Base-by-base conservation (phyloP, 2,113 vertebrate species). In the Tautogolabrus adspersus region DNA sequence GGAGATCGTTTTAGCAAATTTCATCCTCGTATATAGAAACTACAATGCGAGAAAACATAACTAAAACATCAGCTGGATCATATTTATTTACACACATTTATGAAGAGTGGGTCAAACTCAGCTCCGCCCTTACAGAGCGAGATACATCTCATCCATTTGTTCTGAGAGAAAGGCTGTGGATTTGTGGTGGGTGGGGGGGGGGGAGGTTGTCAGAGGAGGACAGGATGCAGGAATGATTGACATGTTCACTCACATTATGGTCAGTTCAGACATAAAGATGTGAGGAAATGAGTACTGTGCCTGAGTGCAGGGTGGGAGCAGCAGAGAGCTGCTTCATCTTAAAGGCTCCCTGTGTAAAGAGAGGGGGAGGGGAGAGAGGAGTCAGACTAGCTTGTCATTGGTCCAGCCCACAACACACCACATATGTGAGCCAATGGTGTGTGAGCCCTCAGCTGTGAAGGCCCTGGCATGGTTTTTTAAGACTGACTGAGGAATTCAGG, bases 401-500 rank as follows among this genome's bases (percentile, higher is more conserved):
- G 94, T 87, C 89, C 62, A 88, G 51, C 84, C 88, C 67, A 84
- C 83, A 95, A 94, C 94, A 95, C 93, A 95, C 94, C 94, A 95
- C 91, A 68, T 2, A 4, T 0, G 9, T 34, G 3, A 81, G 67
- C 94, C 94, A 95, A 95, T 94, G 66, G 76, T 42, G 63, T 6
- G 0, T 5, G 57, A 13, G 61, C 51, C 47, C 13, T 67, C 40
- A 2, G 38, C 34, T 57, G 1, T 1, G 3, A 22, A 6, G 16
- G n/a, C 22, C 15, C n/a, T 12, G 54, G 22, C n/a, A 66, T 72
- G 46, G 46, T 69, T 75, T 87, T 37, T 82, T 47, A 83, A 74
- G 69, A 40, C 38, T 46, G 74, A 22, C 37, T 72, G 86, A 79
- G 75, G 82, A 83, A 77, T 87, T 34, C 9, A 10, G 11, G 66